These are phyloP conservation scores for Drosophila phalerata DNA, from an alignment of 2,888 invertebrate species.

Conservation along the genomic window DNA sequence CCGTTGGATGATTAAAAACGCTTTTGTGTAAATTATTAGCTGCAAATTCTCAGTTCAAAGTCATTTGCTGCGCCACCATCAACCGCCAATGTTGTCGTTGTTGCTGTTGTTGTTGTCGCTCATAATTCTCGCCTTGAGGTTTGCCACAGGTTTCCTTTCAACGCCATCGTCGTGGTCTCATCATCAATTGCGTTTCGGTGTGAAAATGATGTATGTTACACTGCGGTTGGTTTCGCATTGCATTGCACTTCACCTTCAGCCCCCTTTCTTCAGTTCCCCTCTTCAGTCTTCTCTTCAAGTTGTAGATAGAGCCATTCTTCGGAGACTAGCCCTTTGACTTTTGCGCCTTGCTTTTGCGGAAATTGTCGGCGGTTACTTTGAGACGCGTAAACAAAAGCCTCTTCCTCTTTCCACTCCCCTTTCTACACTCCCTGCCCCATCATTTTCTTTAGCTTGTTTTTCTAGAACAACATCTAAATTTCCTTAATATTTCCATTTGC, in stretches of 20 bases:
- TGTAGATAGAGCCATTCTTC: conserved; percentile 11
- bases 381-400: conserved; percentile 55
- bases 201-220: conserved; percentile 81
- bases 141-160: conserved; percentile 72
- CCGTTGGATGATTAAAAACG: conserved; percentile 78
- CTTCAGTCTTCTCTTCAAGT: background rate
- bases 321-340: conserved; percentile 52
- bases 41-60: conserved; percentile 77
- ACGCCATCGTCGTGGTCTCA: conserved; percentile 48
- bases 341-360: conserved; percentile 16
- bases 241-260: conserved; percentile 38
- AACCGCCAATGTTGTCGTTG: conserved; percentile 13
- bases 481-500: conserved; percentile 78
- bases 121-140: conserved; percentile 81
- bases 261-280: background rate
- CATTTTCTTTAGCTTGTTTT: conserved; percentile 8
- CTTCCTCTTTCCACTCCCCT: background rate
- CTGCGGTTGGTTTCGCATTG: conserved; percentile 79
- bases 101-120: conserved; percentile 62
- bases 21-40: conserved; percentile 82
- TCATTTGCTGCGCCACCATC: conserved; percentile 62
- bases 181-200: conserved; percentile 74
- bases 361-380: conserved; percentile 71
- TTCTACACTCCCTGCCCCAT: background rate
- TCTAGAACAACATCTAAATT: conserved; percentile 66